Evolutionary conservation across 1,140 invertebrate genomes (phyloP), one percentile per base, ranked within the genome.

Genomic region (Leptonema lineaticorne): DNA sequence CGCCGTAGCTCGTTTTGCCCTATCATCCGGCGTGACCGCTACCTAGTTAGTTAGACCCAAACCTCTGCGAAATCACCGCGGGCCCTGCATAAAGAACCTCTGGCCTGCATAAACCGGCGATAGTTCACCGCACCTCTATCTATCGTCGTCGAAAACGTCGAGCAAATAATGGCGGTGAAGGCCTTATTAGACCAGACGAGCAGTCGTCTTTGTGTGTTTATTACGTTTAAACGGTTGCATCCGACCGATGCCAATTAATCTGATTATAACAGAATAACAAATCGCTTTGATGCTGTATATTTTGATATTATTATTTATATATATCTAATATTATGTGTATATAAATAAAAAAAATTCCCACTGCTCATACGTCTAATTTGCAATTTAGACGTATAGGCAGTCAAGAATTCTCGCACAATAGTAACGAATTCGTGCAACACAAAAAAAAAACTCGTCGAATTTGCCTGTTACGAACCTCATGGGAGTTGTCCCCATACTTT

Each of bases 61-160:
- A 64, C n/a, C 66, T 68, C 65, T 60, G 57, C 66, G 20, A 48
- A 70, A 68, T 68, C 66, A 60, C 66, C 26, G 69, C 9, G 37
- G 37, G 9, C 37, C 37, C 37, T 46, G 33, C 69, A 45, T 41
- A 46, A 50, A 64, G 62, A 64, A 18, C 11, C 37, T 6, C 20
- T 53, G 50, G 50, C 57, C 18, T 59, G 30, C 62, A 46, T 64
- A 29, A 50, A 50, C 62, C 62, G 62, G 62, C 50, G 50, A 64
- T 64, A 64, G 63, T 60, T 56, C 65, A 69, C 71, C 71, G 30
- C 71, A 72, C 64, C 48, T n/a, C n/a, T n/a, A 69, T 69, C 71
- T 69, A 72, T 72, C 27, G 41, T 69, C 28, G 46, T 33, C 60
- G 26, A 50, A 72, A 72, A 64, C 60, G 68, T n/a, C n/a, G n/a